Base-by-base conservation (phyloP, 2,113 vertebrate species). In the Lophotis ruficrista region DNA sequence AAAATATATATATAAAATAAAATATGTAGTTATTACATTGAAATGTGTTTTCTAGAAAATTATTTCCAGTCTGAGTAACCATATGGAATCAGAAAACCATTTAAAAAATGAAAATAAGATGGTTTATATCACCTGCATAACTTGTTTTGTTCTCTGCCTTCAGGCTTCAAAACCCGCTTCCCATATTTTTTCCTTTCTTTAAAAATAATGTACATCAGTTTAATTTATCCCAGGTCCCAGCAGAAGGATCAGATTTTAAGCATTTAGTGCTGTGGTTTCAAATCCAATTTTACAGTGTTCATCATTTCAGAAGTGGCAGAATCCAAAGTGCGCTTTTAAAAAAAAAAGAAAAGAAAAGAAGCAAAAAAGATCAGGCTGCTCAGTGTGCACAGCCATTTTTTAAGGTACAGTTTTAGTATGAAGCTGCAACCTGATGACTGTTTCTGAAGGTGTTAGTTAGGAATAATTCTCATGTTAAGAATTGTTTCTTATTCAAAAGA, bases 181-280 rank as follows among this genome's bases (percentile, higher is more conserved):
- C 97, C 98, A 97, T 98, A 98, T 97, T 98, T 98, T 98, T 97
- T 79, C 88, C 96, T 97, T 98, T 98, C 95, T 97, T 98, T 97
- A 98, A 98, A 98, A 98, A 98, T 98, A 98, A 97, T 96, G 97
- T 98, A 98, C 98, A 98, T 98, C 96, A 97, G 88, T 97, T 98
- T 98, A 98, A 98, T 98, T 98, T 98, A 98, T 98, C 97, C 98
- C 98, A 98, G 98, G 98, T 98, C 98, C 95, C 97, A 97, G 98
- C 98, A 98, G 98, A 98, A 98, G 98, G 98, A 98, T 98, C 97
- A 47, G 78, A 98, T 98, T 98, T 97, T 98, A 98, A 97, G 95
- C 96, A 97, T 97, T 98, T 97, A 98, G 97, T 98, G 96, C 96
- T 98, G 97, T 87, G 97, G 97, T 98, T 98, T 98, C 97, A 98